Conservation (phyloP, 2,797 vertebrate species). For the Carapus acus region DNA sequence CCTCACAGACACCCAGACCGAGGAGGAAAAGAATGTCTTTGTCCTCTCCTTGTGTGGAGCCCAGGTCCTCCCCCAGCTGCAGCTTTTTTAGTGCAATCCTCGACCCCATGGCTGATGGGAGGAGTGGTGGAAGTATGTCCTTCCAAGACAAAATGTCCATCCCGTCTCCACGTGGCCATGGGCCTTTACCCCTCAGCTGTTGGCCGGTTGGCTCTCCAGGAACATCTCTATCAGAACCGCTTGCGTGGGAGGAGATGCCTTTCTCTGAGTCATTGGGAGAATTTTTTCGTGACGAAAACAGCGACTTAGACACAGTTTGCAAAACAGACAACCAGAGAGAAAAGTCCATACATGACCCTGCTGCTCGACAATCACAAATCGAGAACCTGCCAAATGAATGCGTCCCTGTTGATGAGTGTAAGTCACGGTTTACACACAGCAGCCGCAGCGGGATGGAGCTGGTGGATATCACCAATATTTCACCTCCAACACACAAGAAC, state of each 20-base stretch:
- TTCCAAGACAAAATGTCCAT: conserved; percentile 3
- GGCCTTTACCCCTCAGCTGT: not conserved
- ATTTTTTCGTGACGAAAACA: conserved; percentile 46
- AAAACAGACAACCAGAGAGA: conserved; percentile 6
- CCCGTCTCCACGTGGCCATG: conserved; percentile 2
- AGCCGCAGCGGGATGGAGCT: conserved; percentile 3
- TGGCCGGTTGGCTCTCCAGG: conserved; percentile 7
- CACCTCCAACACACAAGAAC: not conserved
- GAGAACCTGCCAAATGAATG: conserved; percentile 3
- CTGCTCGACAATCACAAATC: conserved; percentile 6
- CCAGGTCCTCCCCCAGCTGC: conserved; percentile 8
- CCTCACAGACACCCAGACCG: not conserved
- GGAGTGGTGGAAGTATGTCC: conserved; percentile 10
- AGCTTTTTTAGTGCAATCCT: conserved; percentile 12
- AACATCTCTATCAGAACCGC: conserved; percentile 18
- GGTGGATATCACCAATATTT: conserved; percentile 27
- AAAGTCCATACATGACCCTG: not conserved
- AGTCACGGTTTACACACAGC: not conserved
- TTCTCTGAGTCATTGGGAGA: conserved; percentile 65
- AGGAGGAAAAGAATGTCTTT: conserved; percentile 3
- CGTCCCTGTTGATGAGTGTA: conserved; percentile 13
- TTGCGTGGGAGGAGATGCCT: conserved; percentile 56
- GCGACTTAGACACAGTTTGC: conserved; percentile 11
- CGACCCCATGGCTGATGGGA: not conserved
- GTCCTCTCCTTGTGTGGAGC: conserved; percentile 2